Evolutionary conservation across 2,888 invertebrate genomes (phyloP), one percentile per base, ranked within the genome.

Genomic region (Cinara cedri): DNA sequence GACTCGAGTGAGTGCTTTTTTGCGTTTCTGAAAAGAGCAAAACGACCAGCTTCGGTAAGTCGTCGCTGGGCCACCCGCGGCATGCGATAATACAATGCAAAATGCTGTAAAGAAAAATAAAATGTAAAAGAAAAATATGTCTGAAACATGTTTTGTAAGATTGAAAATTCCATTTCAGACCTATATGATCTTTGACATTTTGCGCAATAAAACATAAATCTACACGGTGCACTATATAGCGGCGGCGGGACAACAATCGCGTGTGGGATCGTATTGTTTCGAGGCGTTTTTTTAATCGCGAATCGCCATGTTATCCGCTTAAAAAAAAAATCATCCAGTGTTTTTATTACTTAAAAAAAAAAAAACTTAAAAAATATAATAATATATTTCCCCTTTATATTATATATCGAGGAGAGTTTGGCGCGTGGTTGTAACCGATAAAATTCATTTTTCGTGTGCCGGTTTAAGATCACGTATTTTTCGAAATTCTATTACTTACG

Each of bases 171-270:
- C 49, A 11, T 72, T 72, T n/a, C 11, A 71, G 42, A 55, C 71
- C 24, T 55, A 66, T n/a, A 10, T 6, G 44, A 57, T 34, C 46
- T 72, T 62, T 72, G 49, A 72, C 26, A 49, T 72, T 72, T 60
- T 34, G 34, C 26, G 26, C 26, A 71, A 44, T 71, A 57, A 57
- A 26, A 10, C 72, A 72, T 72, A 72, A 72, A 72, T 72, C 72
- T 60, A 60, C 13, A 26, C 19, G n/a, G 46, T 26, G 26, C 60
- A 44, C 63, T n/a, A n/a, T n/a, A n/a, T n/a, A n/a, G n/a, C n/a
- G 6, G 34, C 34, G 6, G 19, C n/a, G 9, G 9, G 9, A 54
- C 60, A 26, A 63, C 19, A 19, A n/a, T 54, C 19, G 46, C 19
- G 60, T 19, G 72, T 34, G 72, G 72, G 57, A 42, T 42, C 55